Percentiles rank a stretch among this genome's conserved stretches.
Conservation (phyloP, 1,140 invertebrate species). For the Anastatus disparis region DNA sequence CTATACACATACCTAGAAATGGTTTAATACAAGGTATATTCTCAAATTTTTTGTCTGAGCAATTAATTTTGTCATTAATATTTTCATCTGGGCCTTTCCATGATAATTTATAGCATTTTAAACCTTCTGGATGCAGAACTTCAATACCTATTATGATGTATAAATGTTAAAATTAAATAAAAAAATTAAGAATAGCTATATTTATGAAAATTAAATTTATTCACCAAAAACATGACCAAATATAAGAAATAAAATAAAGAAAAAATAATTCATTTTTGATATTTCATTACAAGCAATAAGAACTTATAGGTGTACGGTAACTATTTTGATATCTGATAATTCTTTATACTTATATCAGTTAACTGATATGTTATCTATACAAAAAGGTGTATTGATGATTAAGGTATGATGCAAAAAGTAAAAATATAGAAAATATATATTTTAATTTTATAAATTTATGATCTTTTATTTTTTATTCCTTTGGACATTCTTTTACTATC, state of each 20-base stretch:
- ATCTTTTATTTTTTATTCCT: slow-evolving; percentile 14
- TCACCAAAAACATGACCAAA: background rate
- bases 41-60: background rate
- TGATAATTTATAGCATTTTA: slow-evolving; percentile 47
- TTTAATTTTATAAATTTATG: background rate
- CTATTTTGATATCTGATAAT: background rate
- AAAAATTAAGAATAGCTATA: too few species aligned
- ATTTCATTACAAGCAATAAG: background rate
- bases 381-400: background rate
- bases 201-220: background rate
- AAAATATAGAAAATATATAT: background rate
- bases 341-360: background rate
- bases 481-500: background rate
- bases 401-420: background rate
- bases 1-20: background rate
- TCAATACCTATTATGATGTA: too few species aligned
- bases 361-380: slow-evolving; percentile 27
- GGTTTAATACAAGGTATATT: slow-evolving; percentile 46
- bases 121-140: too few species aligned
- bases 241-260: background rate
- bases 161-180: too few species aligned
- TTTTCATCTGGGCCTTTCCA: slow-evolving; percentile 45
- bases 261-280: slow-evolving; percentile 8
- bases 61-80: slow-evolving; percentile 24
- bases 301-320: background rate